Evolutionary conservation across 1,140 invertebrate species (phyloP).

Genomic region (Trigoniulus corallinus): DNA sequence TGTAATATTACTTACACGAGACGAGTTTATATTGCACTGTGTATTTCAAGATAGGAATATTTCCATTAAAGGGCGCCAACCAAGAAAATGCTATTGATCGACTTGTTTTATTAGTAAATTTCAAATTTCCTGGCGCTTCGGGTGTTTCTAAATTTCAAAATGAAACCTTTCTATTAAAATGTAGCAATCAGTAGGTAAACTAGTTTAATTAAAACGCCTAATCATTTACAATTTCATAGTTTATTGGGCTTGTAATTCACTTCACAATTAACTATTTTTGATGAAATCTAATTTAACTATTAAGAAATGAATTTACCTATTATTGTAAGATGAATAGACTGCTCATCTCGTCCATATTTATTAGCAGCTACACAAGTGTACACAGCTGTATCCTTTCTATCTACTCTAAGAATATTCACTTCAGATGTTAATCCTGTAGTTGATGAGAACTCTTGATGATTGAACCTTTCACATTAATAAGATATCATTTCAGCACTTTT

Average conservation of each 20-base stretch:
- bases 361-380: constrained; percentile 15
- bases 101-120: constrained; percentile 6
- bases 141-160: constrained; percentile 8
- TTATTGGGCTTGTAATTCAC: no score
- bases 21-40: constrained; percentile 3
- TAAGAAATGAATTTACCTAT: constrained; percentile 9
- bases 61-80: constrained; percentile 6
- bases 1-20: no score
- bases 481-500: neutral
- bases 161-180: neutral
- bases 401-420: neutral
- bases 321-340: constrained; percentile 13
- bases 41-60: constrained; percentile 7
- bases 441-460: neutral
- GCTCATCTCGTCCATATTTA: constrained; percentile 12
- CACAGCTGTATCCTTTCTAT: neutral
- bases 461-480: neutral
- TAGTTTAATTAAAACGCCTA: no score
- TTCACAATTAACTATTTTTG: no score
- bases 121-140: constrained; percentile 5
- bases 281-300: neutral
- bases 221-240: no score
- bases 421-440: neutral
- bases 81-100: constrained; percentile 8
- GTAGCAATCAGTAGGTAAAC: no score